phyloP scores from a whole-genome alignment of 2,888 invertebrate species.

The Andrena bicolor region DNA sequence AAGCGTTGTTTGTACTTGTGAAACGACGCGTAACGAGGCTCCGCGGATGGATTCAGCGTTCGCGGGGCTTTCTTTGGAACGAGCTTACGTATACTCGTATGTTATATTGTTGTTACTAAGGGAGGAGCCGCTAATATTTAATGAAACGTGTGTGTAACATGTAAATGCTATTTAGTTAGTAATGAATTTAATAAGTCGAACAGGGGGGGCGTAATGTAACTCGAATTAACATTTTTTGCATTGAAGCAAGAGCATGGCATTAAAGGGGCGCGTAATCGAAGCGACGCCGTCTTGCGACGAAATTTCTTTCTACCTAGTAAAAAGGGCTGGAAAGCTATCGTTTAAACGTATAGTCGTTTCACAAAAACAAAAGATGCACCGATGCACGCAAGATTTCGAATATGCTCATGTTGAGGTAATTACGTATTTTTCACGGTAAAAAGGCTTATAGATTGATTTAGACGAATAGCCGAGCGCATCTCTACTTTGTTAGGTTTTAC shows the following conservation, averaged over 20 bases:
- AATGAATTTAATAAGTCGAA: slow-evolving; percentile 46
- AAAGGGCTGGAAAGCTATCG: slow-evolving; percentile 2
- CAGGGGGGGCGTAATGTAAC: slow-evolving; percentile 4
- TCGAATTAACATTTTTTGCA: slow-evolving; percentile 21
- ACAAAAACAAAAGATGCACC: slow-evolving; percentile 41
- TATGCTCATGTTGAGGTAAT: slow-evolving; percentile 65
- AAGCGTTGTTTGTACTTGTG: slow-evolving; percentile 68
- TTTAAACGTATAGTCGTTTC: slow-evolving; percentile 24
- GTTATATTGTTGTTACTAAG: slow-evolving; percentile 70
- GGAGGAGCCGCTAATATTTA: slow-evolving; percentile 68
- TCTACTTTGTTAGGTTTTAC: slow-evolving; percentile 76
- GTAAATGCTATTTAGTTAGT: slow-evolving; percentile 66
- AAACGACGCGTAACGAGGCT: slow-evolving; percentile 49
- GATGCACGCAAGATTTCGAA: slow-evolving; percentile 55
- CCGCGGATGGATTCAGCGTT: slow-evolving; percentile 32
- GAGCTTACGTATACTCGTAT: slow-evolving; percentile 77
- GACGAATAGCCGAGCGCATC: slow-evolving; percentile 55
- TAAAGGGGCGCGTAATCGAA: slow-evolving; percentile 28
- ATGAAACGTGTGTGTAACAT: slow-evolving; percentile 62
- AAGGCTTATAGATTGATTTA: slow-evolving; percentile 63
- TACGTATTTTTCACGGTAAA: slow-evolving; percentile 64
- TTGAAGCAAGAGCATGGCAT: slow-evolving; percentile 18
- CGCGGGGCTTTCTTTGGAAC: slow-evolving; percentile 62
- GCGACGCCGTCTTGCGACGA: background rate
- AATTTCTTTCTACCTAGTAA: slow-evolving; percentile 4